Evolutionary conservation across 2,888 invertebrate species (phyloP), one percentile per base, ranked within the genome.

Genomic region (Philereme vetulata): DNA sequence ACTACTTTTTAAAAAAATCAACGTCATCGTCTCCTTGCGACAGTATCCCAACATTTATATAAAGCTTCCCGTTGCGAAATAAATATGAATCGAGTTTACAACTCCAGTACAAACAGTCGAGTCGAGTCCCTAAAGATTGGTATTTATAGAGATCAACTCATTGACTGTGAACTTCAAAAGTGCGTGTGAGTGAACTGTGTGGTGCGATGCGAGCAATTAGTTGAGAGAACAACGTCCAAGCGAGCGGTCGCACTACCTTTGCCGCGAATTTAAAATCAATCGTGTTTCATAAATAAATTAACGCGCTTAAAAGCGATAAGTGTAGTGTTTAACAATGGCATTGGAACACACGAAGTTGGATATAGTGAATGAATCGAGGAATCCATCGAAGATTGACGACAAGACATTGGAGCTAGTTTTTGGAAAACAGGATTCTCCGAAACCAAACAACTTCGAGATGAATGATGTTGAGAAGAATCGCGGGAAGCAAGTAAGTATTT

Each of bases 381-480:
- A 78, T 62, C 3, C 64, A 62, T 21, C 21, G 6, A 70, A 64
- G 51, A 55, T 68, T 50, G 81, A 88, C 45, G 55, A 76, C 35
- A 79, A 80, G 32, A 82, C 79, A 5, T 70, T 90, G 0, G 86
- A 86, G 48, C 80, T 78, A 78, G 76, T 90, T 56, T 90, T 90
- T 59, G 88, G 89, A 0, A 82, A 67, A 6, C 79, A 84, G 4
- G 65, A 65, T 9, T 71, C 78, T 0, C 72, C 77, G 4, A 80
- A 78, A 21, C 6, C 59, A 4, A 43, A 64, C 62, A 45, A 32
- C 38, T 35, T 51, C 10, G 60, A 56, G 9, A 45, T 70, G 7
- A 68, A 80, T 32, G 60, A 74, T 8, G 83, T 77, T 48, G 82
- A 82, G 42, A 80, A 62, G 44, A 75, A 70, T 6, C 63, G 70